Evolutionary conservation across 1,140 invertebrate genomes (phyloP), one percentile per base, ranked within the genome.

Genomic region (Centruroides vittatus): DNA sequence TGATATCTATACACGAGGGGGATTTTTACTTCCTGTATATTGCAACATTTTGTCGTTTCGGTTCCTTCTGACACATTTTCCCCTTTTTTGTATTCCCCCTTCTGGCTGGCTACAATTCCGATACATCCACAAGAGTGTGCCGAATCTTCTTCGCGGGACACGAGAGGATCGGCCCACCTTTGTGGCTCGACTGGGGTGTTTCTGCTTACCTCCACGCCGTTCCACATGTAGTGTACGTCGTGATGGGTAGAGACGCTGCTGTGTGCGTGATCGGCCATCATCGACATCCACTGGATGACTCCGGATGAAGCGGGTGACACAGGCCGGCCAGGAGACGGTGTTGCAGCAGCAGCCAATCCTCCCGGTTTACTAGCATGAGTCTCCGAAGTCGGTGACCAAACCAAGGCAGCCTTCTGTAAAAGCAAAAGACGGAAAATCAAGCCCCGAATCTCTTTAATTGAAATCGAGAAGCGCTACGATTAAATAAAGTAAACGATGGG

Each of bases 221-320:
- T 51, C 50, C 50, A 51, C 50, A 51, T 51, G 23, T 51, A 51
- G 23, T 51, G 50, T 13, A 51, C 50, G 12, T 51, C 50, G 23
- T 51, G 50, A 11, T 51, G 50, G 12, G 50, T 13, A 34, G 50
- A 34, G 12, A 51, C 12, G 12, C 23, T 51, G 12, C 12, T 34
- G 50, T 51, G 69, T 69, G 73, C 79, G 49, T 67, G 85, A 72
- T 86, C 85, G 41, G 85, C 84, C 84, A 87, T 86, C 61, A 87
- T 84, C 67, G 84, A 86, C 84, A 87, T 86, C 85, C 85, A 87
- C 74, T 87, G 85, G 60, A 86, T 84, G 65, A 86, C 77, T 54
- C 70, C 70, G 61, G 69, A 65, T 58, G 66, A 58, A 41, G 41
- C 41, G 81, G 83, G 65, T 63, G 70, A 61, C 61, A 60, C 62